Base-by-base conservation (phyloP, 2,797 vertebrate genomes). In the Champsocephalus esox region DNA sequence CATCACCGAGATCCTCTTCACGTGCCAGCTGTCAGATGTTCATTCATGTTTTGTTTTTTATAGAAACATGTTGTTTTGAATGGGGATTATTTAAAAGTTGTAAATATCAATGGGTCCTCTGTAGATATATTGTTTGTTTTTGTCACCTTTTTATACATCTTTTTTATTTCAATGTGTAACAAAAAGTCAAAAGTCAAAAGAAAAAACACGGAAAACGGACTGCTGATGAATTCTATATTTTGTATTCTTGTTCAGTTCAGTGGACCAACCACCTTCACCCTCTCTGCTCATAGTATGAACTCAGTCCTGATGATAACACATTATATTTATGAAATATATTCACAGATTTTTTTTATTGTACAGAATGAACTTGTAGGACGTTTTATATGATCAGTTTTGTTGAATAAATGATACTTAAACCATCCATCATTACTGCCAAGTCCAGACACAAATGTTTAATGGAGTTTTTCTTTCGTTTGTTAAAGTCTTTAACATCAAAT, bases 51-150 rank as follows among this genome's bases (percentile, higher is more conserved):
- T 69, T 9, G n/a, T 50, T 77, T 79, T 72, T 59, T 45, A 43
- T 19, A 28, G 17, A 24, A 14, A 41, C 49, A 46, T 63, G 32
- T 60, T 44, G 5, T 70, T 75, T 55, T 72, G 43, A 74, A 73
- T 16, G 45, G 16, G 50, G 3, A 55, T 85, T 91, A 90, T 92
- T 92, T 91, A 92, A 90, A 64, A 79, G 24, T 10, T 93, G 91
- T 92, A 93, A 89, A 91, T 93, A 92, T 76, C 17, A 46, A 1
- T 74, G 69, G 60, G 66, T 19, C 46, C 32, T 70, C 32, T 87
- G 73, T 88, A 88, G 73, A 93, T 92, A 84, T 70, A 70, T 48
- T 72, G 19, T 79, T 81, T 75, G 65, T 75, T 71, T 79, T 73
- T 79, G 45, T 76, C 72, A 65, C 59, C 9, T 70, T 76, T 81